A percentile compares a stretch with the other conserved stretches of the same genome.
Evolutionary conservation across 2,888 invertebrate genomes (phyloP).

Genomic region (Clistopyga incitator): DNA sequence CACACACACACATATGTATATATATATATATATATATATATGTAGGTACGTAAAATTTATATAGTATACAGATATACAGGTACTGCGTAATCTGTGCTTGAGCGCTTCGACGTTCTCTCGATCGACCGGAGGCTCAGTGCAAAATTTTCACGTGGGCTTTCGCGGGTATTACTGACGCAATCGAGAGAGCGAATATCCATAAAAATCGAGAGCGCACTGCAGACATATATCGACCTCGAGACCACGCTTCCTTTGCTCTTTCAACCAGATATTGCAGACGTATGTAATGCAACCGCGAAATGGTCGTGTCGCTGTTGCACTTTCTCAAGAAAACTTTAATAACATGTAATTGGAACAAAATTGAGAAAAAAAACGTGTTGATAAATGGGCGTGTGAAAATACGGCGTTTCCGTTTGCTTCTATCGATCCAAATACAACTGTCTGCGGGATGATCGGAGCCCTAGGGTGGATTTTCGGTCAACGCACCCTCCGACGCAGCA

Average conservation of each 20-base stretch:
- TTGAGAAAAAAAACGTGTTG: neutral
- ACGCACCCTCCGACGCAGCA: slow-evolving; percentile 17
- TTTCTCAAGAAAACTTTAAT: neutral
- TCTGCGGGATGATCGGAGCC: slow-evolving; percentile 2
- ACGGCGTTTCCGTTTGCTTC: neutral
- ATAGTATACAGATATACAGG: neutral
- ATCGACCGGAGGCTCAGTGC: slow-evolving; percentile 20
- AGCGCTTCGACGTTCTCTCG: slow-evolving; percentile 48
- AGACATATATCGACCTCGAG: slow-evolving; percentile 44
- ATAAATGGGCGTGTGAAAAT: neutral
- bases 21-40: no score
- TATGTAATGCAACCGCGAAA: neutral
- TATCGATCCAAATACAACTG: neutral
- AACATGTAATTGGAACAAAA: neutral
- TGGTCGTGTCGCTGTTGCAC: neutral
- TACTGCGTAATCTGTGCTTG: slow-evolving; percentile 38
- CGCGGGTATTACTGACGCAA: slow-evolving; percentile 61
- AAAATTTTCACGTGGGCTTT: slow-evolving; percentile 63
- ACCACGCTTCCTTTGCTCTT: slow-evolving; percentile 12
- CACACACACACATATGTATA: no score
- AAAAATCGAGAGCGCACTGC: slow-evolving; percentile 52
- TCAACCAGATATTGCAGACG: no score
- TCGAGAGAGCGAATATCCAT: slow-evolving; percentile 55
- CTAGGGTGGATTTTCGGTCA: slow-evolving; percentile 22
- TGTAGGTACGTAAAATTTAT: neutral